These are phyloP conservation scores for Drosophila nigricruria DNA, from an alignment of 2,888 invertebrate species.

Conservation along the genomic window DNA sequence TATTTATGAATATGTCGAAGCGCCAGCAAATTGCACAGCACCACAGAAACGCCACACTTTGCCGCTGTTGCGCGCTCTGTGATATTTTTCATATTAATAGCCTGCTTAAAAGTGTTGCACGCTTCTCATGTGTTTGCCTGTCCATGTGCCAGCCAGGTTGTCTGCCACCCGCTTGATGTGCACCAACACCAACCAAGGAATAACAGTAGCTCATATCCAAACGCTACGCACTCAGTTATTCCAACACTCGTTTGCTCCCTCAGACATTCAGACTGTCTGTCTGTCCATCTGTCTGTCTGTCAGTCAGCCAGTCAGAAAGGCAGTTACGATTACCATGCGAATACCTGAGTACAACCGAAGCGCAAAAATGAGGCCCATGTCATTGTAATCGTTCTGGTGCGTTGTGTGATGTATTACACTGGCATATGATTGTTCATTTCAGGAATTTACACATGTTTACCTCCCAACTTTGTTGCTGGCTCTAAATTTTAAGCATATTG, in stretches of 20 bases:
- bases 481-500: conserved; percentile 19
- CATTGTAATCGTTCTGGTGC: conserved; percentile 46
- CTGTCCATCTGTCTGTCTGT: neutral
- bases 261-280: conserved; percentile 3
- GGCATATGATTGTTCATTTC: conserved; percentile 78
- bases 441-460: conserved; percentile 77
- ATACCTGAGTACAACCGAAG: conserved; percentile 20
- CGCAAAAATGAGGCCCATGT: conserved; percentile 47
- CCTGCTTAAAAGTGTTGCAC: conserved; percentile 71
- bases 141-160: conserved; percentile 35
- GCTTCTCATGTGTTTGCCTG: conserved; percentile 35
- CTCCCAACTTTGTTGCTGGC: neutral
- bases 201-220: conserved; percentile 37
- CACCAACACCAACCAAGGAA: conserved; percentile 47
- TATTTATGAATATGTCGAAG: conserved; percentile 55
- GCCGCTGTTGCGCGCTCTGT: conserved; percentile 20
- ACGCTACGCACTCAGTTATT: conserved; percentile 44
- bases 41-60: conserved; percentile 26
- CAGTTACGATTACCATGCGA: conserved; percentile 10
- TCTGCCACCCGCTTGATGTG: conserved; percentile 33
- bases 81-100: conserved; percentile 73
- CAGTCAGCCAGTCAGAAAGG: conserved; percentile 17
- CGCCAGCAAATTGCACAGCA: conserved; percentile 40
- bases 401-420: conserved; percentile 76
- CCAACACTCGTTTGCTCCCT: conserved; percentile 26